phyloP scores from a whole-genome alignment of 1,140 invertebrate genomes.

The Globodera rostochiensis region DNA sequence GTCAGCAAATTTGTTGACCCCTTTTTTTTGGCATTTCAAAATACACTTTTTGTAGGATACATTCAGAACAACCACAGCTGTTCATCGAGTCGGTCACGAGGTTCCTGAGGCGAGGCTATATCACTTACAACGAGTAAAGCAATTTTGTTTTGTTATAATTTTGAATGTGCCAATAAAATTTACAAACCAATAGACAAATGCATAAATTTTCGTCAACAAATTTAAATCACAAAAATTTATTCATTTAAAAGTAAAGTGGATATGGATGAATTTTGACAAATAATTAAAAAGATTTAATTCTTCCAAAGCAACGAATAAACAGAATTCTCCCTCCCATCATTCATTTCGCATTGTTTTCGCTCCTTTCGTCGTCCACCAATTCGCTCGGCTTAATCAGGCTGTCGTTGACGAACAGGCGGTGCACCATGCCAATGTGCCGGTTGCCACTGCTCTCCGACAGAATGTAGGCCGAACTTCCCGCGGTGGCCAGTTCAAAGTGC shows the following conservation, averaged over 20 bases:
- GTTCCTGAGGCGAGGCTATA: constrained; percentile 54
- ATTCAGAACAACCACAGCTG: constrained; percentile 82
- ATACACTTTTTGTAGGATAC: constrained; percentile 69
- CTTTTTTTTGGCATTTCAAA: neutral
- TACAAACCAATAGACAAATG: too few relatives aligned
- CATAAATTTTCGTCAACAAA: too few relatives aligned
- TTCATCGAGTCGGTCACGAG: constrained; percentile 73
- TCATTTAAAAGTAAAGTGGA: too few relatives aligned
- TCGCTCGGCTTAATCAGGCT: constrained; percentile 15
- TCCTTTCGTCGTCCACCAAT: constrained; percentile 4
- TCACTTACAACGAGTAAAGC: constrained; percentile 28
- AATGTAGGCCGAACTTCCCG: constrained; percentile 68
- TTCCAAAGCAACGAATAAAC: too few relatives aligned
- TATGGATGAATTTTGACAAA: too few relatives aligned
- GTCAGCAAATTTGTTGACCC: constrained; percentile 55
- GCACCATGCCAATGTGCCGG: constrained; percentile 65
- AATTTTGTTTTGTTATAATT: neutral
- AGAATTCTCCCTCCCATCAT: too few relatives aligned
- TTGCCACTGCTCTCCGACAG: constrained; percentile 70
- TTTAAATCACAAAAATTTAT: too few relatives aligned
- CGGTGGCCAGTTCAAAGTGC: constrained; percentile 72
- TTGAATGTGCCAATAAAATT: too few relatives aligned
- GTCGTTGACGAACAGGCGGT: constrained; percentile 66
- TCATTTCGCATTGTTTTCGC: neutral
- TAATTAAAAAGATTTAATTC: too few relatives aligned